Conservation (phyloP, 2,113 vertebrate genomes). For the Syngnathus floridae region DNA sequence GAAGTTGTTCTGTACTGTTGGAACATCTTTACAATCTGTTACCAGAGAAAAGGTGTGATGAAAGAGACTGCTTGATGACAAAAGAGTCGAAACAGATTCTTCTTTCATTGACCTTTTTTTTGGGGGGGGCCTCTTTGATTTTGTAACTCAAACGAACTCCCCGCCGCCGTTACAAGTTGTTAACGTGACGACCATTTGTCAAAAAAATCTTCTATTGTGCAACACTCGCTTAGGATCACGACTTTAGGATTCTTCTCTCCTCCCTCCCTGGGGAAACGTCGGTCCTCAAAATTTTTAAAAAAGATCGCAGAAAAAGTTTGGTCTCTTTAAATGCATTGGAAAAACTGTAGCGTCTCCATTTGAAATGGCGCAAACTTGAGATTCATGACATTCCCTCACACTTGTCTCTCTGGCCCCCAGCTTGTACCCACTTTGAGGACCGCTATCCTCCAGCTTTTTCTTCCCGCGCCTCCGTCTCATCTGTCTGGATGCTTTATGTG, state of each 20-base stretch:
- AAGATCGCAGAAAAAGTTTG: neutral
- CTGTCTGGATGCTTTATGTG: constrained; percentile 18
- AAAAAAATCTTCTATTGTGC: neutral
- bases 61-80: constrained; percentile 6
- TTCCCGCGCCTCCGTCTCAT: constrained; percentile 28
- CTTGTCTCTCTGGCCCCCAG: constrained; percentile 26
- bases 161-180: neutral
- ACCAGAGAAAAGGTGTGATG: neutral
- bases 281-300: too few relatives aligned
- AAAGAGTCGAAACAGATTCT: neutral
- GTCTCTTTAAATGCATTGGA: neutral
- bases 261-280: too few relatives aligned
- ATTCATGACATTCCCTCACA: constrained; percentile 16
- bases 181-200: constrained; percentile 1
- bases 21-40: neutral
- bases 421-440: constrained; percentile 17
- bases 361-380: neutral
- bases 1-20: neutral
- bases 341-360: neutral
- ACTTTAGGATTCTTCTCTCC: too few relatives aligned
- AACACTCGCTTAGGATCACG: neutral
- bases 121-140: neutral
- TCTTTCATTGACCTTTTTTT: neutral
- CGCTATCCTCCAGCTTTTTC: constrained; percentile 24
- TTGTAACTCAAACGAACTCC: neutral